phyloP scores from a whole-genome alignment of 2,113 vertebrate genomes.

The Sinocyclocheilus maitianheensis region DNA sequence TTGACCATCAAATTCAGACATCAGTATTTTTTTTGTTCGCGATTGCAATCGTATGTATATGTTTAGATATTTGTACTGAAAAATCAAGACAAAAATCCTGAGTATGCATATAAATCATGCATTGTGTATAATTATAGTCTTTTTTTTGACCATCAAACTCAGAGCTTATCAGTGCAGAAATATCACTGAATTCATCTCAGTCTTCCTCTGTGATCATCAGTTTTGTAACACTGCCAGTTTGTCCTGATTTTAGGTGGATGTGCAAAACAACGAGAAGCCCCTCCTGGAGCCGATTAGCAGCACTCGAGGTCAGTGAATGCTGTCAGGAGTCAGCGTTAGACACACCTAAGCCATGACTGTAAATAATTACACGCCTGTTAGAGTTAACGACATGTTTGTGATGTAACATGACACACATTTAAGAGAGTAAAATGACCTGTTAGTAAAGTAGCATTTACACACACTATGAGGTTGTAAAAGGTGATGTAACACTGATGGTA shows the following conservation, averaged over 20 bases:
- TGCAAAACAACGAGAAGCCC: too few relatives aligned
- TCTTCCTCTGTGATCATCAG: background rate
- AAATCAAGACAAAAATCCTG: too few relatives aligned
- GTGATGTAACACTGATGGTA: background rate
- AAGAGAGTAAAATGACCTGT: background rate
- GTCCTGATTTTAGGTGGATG: too few relatives aligned
- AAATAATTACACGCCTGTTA: background rate
- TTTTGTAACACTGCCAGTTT: too few relatives aligned
- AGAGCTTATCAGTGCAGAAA: background rate
- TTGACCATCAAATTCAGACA: too few relatives aligned
- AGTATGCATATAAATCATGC: background rate
- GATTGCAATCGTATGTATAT: too few relatives aligned
- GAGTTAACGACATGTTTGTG: background rate
- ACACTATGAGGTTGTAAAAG: background rate
- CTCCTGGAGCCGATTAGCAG: background rate
- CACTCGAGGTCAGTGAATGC: conserved; percentile 59
- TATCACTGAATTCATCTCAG: too few relatives aligned
- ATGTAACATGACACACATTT: background rate
- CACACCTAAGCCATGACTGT: background rate
- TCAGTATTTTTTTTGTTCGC: too few relatives aligned
- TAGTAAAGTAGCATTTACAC: background rate
- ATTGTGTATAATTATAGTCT: background rate
- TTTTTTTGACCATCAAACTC: background rate
- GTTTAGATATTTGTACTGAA: too few relatives aligned
- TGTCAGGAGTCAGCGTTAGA: background rate